Evolutionary conservation across 2,113 vertebrate species (phyloP), one percentile per base, ranked within the genome.

Genomic region (Prunella fulvescens): DNA sequence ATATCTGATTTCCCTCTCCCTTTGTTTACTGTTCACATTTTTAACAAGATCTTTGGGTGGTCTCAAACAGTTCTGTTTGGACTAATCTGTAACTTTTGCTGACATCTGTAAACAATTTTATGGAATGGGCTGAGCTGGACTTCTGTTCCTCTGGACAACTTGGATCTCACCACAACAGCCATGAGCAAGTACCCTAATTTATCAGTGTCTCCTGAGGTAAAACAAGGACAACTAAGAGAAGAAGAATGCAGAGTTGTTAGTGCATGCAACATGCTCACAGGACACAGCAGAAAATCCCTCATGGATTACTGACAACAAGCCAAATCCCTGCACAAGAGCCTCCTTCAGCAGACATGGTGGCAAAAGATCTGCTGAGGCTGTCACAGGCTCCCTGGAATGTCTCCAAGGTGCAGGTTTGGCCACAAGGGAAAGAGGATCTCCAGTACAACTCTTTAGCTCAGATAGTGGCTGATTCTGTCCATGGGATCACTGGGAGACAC

Each of bases 51-150:
- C 82, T 92, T 65, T 96, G 88, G 90, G 92, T 96, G 95, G 92
- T 96, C 94, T 92, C 92, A 94, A 92, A 54, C 26, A 37, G 44
- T 73, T 94, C 78, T 90, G 50, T 88, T 94, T 95, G 85, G 85
- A 92, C 19, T 71, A 82, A 80, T 90, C 79, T 92, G 67, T 74
- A 90, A 86, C 42, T 80, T 86, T n/a, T 88, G 54, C 67, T 93
- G 74, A 88, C 82, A 90, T 94, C 71, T 90, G 82, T 92, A 94
- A 95, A 94, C 71, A 76, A 88, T 94, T 93, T 65, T 80, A 94
- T 51, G 54, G 79, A 95, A 90, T 7, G 39, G 33, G 47, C 60
- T 58, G 67, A 94, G 72, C 64, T 94, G 79, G 79, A 93, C 40
- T 94, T 70, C 50, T 51, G 71, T 70, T 86, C 22, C 60, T 54